Conservation (phyloP, 2,797 vertebrate species). For the Onychomys torridus region DNA sequence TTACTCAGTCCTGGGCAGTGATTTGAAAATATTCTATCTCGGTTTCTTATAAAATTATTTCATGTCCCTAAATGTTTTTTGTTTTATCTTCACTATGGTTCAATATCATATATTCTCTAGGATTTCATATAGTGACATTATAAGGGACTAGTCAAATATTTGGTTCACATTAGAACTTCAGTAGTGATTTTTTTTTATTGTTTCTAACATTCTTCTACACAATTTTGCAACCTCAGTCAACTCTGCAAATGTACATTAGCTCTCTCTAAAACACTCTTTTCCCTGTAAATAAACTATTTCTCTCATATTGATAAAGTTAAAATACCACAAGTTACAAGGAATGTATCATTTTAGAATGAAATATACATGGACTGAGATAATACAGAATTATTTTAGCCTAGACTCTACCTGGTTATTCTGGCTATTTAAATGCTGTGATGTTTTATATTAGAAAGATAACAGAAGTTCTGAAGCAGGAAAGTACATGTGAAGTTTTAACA, state of each 20-base stretch:
- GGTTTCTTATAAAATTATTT: background rate
- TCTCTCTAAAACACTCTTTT: background rate
- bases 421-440: background rate
- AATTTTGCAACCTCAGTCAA: background rate
- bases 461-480: background rate
- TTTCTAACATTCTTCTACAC: background rate
- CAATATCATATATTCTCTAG: background rate
- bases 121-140: background rate
- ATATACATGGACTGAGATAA: background rate
- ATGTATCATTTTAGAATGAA: background rate
- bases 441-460: background rate
- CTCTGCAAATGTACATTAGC: background rate
- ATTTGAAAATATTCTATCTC: background rate
- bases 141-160: background rate
- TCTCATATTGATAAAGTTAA: background rate
- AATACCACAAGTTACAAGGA: too few species aligned
- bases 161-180: background rate
- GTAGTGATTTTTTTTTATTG: background rate
- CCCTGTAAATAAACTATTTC: background rate
- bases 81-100: background rate
- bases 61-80: background rate
- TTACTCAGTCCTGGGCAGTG: background rate
- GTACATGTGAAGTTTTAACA: background rate
- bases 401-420: background rate
- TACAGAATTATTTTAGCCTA: background rate